Evolutionary conservation across 2,797 vertebrate species (phyloP), one percentile per base, ranked within the genome.

Genomic region (Eospalax fontanierii): DNA sequence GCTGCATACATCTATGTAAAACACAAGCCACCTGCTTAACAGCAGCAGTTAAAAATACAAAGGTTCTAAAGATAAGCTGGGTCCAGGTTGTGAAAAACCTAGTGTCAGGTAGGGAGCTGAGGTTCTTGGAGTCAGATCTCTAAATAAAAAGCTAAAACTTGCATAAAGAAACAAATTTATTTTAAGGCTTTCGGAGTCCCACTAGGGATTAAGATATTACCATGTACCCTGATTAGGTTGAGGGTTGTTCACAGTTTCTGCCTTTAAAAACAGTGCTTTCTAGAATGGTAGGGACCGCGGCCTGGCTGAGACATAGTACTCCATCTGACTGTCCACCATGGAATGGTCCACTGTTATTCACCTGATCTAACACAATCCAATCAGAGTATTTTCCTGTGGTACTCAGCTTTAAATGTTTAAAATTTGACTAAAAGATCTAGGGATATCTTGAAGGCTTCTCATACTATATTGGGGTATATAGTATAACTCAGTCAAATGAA

Each of bases 401-500:
- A 71, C n/a, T 93, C 43, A 19, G 11, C 91, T 90, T 82, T 35
- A 95, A 96, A 80, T 94, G 63, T 75, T 88, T 94, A 92, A 14
- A 40, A 38, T 92, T 85, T 85, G 26, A 82, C 70, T 92, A 40
- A 92, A 80, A 76, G 59, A 79, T 22, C n/a, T 63, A 92, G 76
- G 28, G 76, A 81, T 93, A 89, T 87, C 50, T 80, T 90, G n/a
- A 82, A 57, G 79, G 35, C 65, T 86, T 30, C 65, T 87, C 46
- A 70, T 16, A 38, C 28, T 9, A 9, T 73, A 82, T 57, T 86
- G 61, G 21, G 57, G 85, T 26, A 43, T 11, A 68, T 19, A 71
- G 35, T 75, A 94, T 76, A 74, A 78, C 86, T 95, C 76, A 63
- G 54, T 79, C 90, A 97, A 91, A 94, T 94, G 85, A 95, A 91